A percentile compares a stretch with the other conserved stretches of the same genome.
These are phyloP conservation scores for Lasioglossum oenotherae DNA, from an alignment of 2,888 invertebrate species.

Conservation along the genomic window DNA sequence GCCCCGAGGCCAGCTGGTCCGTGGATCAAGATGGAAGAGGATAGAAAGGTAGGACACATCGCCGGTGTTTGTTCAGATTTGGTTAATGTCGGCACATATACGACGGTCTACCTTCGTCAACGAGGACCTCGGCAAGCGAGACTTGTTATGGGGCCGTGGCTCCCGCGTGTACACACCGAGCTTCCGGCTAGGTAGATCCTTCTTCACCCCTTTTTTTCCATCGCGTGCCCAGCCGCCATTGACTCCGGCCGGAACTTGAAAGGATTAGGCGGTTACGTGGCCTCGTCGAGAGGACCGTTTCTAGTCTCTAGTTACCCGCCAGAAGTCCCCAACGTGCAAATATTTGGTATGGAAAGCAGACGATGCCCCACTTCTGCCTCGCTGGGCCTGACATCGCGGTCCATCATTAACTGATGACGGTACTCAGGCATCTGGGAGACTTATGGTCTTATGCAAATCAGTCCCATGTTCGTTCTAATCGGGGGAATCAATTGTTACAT, in stretches of 20 bases:
- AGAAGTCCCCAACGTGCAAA: slow-evolving; percentile 24
- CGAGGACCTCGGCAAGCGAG: slow-evolving; percentile 35
- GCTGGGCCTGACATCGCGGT: not conserved
- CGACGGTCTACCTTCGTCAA: slow-evolving; percentile 73
- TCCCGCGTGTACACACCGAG: slow-evolving; percentile 57
- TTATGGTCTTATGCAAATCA: not conserved
- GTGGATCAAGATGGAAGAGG: slow-evolving; percentile 3
- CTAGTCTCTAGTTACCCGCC: slow-evolving; percentile 27
- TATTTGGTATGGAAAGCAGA: slow-evolving; percentile 21
- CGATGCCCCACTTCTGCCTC: not conserved
- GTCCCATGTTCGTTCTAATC: not conserved
- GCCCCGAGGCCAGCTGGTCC: slow-evolving; percentile 72
- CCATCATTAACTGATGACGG: not conserved
- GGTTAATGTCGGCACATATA: slow-evolving; percentile 77
- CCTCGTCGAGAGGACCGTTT: slow-evolving; percentile 36
- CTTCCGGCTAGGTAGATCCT: slow-evolving; percentile 59
- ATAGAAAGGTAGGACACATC: slow-evolving; percentile 38
- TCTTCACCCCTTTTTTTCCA: slow-evolving; percentile 61
- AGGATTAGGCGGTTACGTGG: slow-evolving; percentile 61
- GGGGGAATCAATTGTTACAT: not conserved
- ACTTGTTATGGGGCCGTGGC: slow-evolving; percentile 58
- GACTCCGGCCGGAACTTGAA: slow-evolving; percentile 56
- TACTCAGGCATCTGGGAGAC: not conserved
- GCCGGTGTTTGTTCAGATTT: slow-evolving; percentile 81
- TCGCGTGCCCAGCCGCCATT: slow-evolving; percentile 63